Evolutionary conservation across 2,113 vertebrate genomes (phyloP), one percentile per base, ranked within the genome.

Genomic region (Gambusia affinis): DNA sequence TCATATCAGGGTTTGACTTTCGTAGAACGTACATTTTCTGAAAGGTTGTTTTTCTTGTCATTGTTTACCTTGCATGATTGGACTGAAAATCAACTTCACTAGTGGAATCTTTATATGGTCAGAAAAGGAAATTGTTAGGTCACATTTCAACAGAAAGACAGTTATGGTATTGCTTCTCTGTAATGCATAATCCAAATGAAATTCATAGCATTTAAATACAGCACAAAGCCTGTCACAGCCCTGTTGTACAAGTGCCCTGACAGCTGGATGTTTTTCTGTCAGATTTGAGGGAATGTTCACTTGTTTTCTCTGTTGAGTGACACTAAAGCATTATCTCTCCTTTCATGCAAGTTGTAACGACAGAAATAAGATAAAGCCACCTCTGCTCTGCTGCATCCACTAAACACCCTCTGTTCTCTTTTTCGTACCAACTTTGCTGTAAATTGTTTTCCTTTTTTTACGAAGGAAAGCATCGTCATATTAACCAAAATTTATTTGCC

Each of bases 401-500:
- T 70, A 79, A 63, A 60, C 67, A 77, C 85, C 81, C 57, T 87
- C 37, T 78, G 57, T 79, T 85, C 67, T 77, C 70, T 73, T 75
- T 76, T 87, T 86, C 73, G 83, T 67, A 80, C 80, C 77, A 70
- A 79, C 75, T 70, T 77, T 82, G 74, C 76, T 90, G 85, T 89
- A 86, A 61, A 80, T 78, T 64, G 22, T 70, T 88, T 92, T 90
- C 84, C 75, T 85, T 84, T 86, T 65, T 78, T 62, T 63, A 86
- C 22, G 82, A 88, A 87, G 87, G 84, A 84, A 89, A 89, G 85
- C 78, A 74, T 74, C 67, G 65, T 88, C 76, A 66, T 84, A 75
- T 80, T 75, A 74, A 88, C 67, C 87, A 89, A 87, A 70, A 87
- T 91, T 91, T 87, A 83, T 91, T 91, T 92, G 87, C 85, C 89